Conservation (phyloP, 53 echinoderm and acorn worm genomes). For the Pentamera pediparva region DNA sequence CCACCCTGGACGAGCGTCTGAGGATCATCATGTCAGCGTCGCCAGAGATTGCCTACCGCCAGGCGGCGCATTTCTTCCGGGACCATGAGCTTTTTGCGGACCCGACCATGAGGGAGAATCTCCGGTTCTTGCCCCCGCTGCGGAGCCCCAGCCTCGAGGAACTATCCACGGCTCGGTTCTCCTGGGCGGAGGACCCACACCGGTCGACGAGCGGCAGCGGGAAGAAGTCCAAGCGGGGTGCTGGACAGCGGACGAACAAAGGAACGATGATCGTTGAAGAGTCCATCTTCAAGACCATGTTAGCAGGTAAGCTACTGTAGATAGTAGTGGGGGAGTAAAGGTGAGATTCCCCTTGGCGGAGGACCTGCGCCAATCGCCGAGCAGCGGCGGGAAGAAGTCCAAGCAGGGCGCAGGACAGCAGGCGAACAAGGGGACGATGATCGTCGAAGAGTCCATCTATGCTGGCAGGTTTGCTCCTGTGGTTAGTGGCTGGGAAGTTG, state of each 20-base stretch:
- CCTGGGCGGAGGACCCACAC: slow-evolving; percentile 66
- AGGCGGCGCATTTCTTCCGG: slow-evolving; percentile 84
- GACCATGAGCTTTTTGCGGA: slow-evolving; percentile 92
- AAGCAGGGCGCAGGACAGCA: slow-evolving; percentile 28
- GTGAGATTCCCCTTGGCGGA: slow-evolving; percentile 91
- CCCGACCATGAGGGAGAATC: slow-evolving; percentile 80
- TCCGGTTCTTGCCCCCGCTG: slow-evolving; percentile 77
- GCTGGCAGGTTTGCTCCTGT: no score
- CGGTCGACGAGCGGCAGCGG: slow-evolving; percentile 25
- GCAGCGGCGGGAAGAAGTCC: slow-evolving; percentile 37
- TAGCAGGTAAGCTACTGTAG: no score
- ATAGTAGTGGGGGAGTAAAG: no score
- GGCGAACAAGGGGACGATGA: slow-evolving; percentile 49
- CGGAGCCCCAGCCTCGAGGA: slow-evolving; percentile 84
- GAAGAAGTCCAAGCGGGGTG: slow-evolving; percentile 33
- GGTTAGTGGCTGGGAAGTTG: no score
- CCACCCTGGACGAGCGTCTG: slow-evolving; percentile 37
- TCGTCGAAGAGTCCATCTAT: slow-evolving; percentile 91
- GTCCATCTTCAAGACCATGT: slow-evolving; percentile 89
- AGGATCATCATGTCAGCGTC: slow-evolving; percentile 75
- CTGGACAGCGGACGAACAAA: slow-evolving; percentile 26
- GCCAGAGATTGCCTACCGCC: slow-evolving; percentile 91
- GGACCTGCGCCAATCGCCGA: slow-evolving; percentile 10
- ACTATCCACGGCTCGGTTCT: slow-evolving; percentile 83
- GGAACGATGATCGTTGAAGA: slow-evolving; percentile 82